phyloP scores from a whole-genome alignment of 1,140 invertebrate species.

The Leptinotarsa undecemlineata region DNA sequence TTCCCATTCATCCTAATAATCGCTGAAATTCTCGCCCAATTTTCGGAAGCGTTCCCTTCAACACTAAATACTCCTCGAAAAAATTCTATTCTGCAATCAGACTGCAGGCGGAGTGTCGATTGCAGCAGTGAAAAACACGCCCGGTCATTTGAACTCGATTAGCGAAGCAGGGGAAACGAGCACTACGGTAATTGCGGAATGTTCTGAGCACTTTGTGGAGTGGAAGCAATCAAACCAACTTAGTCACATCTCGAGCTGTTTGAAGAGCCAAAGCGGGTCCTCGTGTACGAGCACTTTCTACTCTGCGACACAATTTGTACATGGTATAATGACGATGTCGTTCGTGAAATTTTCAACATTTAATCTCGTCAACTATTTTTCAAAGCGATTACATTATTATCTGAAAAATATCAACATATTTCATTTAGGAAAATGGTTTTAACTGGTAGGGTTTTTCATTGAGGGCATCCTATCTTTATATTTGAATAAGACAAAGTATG shows the following conservation, averaged over 20 bases:
- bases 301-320: background rate
- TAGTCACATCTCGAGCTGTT: background rate
- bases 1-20: no score
- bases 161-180: background rate
- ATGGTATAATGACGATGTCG: no score
- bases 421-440: no score
- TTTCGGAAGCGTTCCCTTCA: no score
- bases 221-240: conserved; percentile 16
- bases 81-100: background rate
- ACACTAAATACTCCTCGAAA: background rate
- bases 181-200: conserved; percentile 2
- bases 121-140: background rate
- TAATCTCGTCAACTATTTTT: no score
- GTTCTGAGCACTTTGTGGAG: conserved; percentile 10
- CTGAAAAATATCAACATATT: no score
- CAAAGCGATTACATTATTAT: no score
- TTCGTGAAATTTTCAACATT: no score
- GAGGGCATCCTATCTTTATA: no score
- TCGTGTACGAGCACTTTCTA: background rate
- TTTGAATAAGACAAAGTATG: no score
- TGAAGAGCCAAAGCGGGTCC: background rate
- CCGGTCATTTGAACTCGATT: background rate
- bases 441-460: no score
- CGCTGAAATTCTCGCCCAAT: no score
- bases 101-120: background rate